Conservation (phyloP, 2,888 invertebrate genomes). For the Tupiocoris notatus region DNA sequence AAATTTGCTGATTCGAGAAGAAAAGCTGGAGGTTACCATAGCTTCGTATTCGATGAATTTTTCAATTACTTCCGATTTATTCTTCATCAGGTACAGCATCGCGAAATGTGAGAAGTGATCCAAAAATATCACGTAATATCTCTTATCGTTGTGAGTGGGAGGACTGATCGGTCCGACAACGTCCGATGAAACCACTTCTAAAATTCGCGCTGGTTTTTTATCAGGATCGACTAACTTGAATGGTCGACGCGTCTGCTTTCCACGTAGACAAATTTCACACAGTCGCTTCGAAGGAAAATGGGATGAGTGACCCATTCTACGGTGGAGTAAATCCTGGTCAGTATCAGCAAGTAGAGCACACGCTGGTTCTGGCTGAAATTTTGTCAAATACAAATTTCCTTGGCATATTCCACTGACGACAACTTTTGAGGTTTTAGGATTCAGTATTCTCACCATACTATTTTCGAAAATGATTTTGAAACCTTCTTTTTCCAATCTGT, state of each 20-base stretch:
- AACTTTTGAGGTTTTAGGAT: background rate
- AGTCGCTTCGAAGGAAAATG: background rate
- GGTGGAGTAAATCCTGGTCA: slow-evolving; percentile 4
- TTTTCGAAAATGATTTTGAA: too few relatives aligned
- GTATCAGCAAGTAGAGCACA: background rate
- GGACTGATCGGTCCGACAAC: slow-evolving; percentile 49
- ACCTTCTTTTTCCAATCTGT: background rate
- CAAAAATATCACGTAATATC: slow-evolving; percentile 49
- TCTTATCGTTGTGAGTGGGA: slow-evolving; percentile 43
- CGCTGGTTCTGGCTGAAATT: background rate
- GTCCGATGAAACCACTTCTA: slow-evolving; percentile 48
- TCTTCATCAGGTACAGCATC: slow-evolving; percentile 48
- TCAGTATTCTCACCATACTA: slow-evolving; percentile 7
- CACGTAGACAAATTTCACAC: slow-evolving; percentile 14
- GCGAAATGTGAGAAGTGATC: slow-evolving; percentile 51
- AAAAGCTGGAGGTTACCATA: slow-evolving; percentile 31
- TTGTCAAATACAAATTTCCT: slow-evolving; percentile 1
- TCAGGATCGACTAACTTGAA: slow-evolving; percentile 2
- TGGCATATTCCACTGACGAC: background rate
- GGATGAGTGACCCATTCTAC: slow-evolving; percentile 17
- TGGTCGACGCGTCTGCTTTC: slow-evolving; percentile 15
- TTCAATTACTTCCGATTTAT: slow-evolving; percentile 50
- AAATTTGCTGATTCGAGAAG: slow-evolving; percentile 48
- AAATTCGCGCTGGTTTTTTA: slow-evolving; percentile 36
- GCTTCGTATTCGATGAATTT: too few relatives aligned